Conservation (phyloP, 2,888 invertebrate species). For the Rhaphigaster nebulosa region DNA sequence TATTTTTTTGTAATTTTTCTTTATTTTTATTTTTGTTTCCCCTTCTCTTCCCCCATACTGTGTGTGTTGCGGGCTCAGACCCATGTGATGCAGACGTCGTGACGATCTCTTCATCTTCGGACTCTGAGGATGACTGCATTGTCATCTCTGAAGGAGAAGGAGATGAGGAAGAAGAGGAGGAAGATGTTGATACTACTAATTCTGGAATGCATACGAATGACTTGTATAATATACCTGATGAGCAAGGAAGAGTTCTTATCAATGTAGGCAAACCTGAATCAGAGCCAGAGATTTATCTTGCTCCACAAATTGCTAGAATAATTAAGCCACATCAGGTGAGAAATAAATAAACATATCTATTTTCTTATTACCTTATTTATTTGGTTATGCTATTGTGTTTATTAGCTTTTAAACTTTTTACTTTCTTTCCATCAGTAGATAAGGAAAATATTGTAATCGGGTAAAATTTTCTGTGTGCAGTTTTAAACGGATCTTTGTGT, state of each 20-base stretch:
- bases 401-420: too few species aligned
- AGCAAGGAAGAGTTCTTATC: slow-evolving; percentile 90
- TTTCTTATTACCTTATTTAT: not conserved
- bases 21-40: slow-evolving; percentile 55
- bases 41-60: slow-evolving; percentile 53
- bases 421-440: not conserved
- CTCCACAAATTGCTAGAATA: slow-evolving; percentile 89
- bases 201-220: slow-evolving; percentile 96
- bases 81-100: slow-evolving; percentile 73
- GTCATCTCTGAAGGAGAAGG: slow-evolving; percentile 85
- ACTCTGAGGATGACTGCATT: slow-evolving; percentile 88
- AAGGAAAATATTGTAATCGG: too few species aligned
- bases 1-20: slow-evolving; percentile 48
- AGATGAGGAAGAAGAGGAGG: slow-evolving; percentile 83
- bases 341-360: not conserved
- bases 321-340: slow-evolving; percentile 95
- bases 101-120: slow-evolving; percentile 75
- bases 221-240: slow-evolving; percentile 90
- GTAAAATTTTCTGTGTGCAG: too few species aligned
- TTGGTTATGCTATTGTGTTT: not conserved
- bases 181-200: slow-evolving; percentile 89
- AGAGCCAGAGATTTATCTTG: slow-evolving; percentile 92
- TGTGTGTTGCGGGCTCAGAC: slow-evolving; percentile 53
- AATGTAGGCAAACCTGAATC: slow-evolving; percentile 93
- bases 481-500: too few species aligned